A percentile compares a stretch with the other conserved stretches of the same genome.
Evolutionary conservation across 1,140 invertebrate genomes (phyloP).

Genomic region (Chrysoperla carnea): DNA sequence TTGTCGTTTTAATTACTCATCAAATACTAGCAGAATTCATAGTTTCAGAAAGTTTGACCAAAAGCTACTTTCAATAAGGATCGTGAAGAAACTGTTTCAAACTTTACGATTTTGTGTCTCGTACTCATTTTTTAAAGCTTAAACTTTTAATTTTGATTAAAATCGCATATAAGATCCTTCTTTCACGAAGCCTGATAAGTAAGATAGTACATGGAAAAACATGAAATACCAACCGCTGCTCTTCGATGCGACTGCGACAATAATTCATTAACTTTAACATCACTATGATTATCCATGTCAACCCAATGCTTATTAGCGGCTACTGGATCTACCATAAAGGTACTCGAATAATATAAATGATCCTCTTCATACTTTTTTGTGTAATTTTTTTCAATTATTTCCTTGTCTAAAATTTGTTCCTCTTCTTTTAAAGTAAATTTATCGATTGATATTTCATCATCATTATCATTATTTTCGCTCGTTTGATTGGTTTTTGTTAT

Average conservation of each 20-base stretch:
- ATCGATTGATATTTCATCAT: not conserved
- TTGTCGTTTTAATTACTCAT: too few relatives aligned
- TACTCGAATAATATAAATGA: conserved; percentile 65
- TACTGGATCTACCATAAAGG: conserved; percentile 35
- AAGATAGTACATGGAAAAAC: too few relatives aligned
- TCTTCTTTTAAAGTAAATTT: not conserved
- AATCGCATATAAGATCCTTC: too few relatives aligned
- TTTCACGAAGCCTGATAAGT: too few relatives aligned
- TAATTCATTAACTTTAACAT: conserved; percentile 44
- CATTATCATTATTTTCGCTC: not conserved
- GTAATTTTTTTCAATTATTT: not conserved
- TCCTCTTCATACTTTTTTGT: conserved; percentile 31
- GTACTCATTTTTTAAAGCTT: too few relatives aligned
- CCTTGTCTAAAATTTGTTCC: not conserved
- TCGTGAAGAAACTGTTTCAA: too few relatives aligned
- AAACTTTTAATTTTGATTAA: too few relatives aligned
- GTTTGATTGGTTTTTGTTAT: not conserved
- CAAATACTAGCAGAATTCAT: too few relatives aligned
- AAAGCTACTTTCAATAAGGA: too few relatives aligned
- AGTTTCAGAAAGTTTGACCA: too few relatives aligned
- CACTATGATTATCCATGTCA: conserved; percentile 37
- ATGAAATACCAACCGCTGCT: conserved; percentile 52
- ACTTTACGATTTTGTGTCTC: too few relatives aligned
- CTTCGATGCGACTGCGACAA: conserved; percentile 74
- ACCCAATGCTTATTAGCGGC: conserved; percentile 51